These are phyloP conservation scores for Cheilosia impressa DNA, from an alignment of 2,888 invertebrate genomes.

Conservation along the genomic window DNA sequence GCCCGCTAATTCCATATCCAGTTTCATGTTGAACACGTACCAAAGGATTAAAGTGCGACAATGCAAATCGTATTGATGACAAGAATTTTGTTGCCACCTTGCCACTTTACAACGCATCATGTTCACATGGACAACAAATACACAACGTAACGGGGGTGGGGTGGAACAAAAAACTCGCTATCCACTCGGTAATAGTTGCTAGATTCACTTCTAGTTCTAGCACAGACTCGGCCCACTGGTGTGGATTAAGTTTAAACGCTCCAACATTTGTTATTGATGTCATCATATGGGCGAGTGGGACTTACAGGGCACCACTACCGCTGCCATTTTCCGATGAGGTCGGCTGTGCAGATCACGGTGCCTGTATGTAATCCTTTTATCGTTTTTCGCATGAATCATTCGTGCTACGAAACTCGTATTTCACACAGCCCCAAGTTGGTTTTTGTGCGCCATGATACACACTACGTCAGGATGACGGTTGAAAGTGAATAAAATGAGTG, in stretches of 20 bases:
- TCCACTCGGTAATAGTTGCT: slow-evolving; percentile 56
- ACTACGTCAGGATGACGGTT: background rate
- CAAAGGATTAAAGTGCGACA: slow-evolving; percentile 53
- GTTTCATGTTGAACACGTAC: slow-evolving; percentile 50
- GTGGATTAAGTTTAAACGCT: slow-evolving; percentile 69
- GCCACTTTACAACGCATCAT: slow-evolving; percentile 37
- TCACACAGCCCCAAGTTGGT: slow-evolving; percentile 32
- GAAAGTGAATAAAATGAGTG: slow-evolving; percentile 62
- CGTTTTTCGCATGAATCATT: slow-evolving; percentile 68
- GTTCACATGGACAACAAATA: slow-evolving; percentile 52
- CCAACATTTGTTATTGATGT: slow-evolving; percentile 72
- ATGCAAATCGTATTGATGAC: slow-evolving; percentile 70
- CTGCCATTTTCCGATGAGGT: slow-evolving; percentile 54
- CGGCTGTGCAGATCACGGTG: background rate
- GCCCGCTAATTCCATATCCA: background rate
- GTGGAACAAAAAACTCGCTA: background rate
- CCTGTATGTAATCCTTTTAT: slow-evolving; percentile 63
- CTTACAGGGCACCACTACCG: slow-evolving; percentile 43
- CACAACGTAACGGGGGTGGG: background rate
- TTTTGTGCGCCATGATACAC: background rate
- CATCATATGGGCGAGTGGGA: slow-evolving; percentile 53
- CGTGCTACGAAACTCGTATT: slow-evolving; percentile 50
- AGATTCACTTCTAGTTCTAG: slow-evolving; percentile 42
- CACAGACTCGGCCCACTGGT: slow-evolving; percentile 8
- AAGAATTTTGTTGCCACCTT: slow-evolving; percentile 56